A percentile compares a stretch with the other conserved stretches of the same genome.
These are phyloP conservation scores for Hemicordylus capensis DNA, from an alignment of 2,113 vertebrate genomes.

Conservation along the genomic window DNA sequence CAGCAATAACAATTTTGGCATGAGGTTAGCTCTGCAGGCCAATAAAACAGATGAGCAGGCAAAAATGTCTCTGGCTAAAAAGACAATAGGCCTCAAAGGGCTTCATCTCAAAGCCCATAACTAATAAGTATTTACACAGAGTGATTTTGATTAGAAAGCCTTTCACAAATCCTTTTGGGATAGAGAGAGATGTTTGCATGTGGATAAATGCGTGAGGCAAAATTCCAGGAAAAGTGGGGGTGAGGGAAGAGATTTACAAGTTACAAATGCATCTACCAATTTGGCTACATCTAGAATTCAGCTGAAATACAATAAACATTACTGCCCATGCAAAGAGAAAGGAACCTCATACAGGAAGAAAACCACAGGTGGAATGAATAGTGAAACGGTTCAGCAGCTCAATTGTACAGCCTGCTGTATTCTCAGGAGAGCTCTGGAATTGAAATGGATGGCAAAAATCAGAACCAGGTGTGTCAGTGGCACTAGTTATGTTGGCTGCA, in stretches of 20 bases:
- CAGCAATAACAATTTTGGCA: conserved; percentile 65
- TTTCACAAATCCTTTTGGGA: conserved; percentile 18
- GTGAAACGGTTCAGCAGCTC: not conserved
- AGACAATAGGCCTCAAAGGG: conserved; percentile 54
- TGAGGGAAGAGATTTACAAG: not conserved
- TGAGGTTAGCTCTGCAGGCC: conserved; percentile 23
- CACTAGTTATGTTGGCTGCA: not conserved
- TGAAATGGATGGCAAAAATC: not conserved
- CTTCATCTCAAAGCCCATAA: conserved; percentile 45
- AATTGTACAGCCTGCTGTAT: not conserved
- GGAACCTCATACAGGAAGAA: not conserved
- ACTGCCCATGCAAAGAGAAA: not conserved
- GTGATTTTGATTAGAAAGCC: conserved; percentile 11
- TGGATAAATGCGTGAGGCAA: not conserved
- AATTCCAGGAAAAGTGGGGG: not conserved
- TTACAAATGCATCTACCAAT: not conserved
- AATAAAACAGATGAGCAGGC: conserved; percentile 68
- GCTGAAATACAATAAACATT: not conserved
- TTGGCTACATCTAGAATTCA: not conserved
- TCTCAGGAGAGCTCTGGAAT: not conserved
- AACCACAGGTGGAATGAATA: not conserved
- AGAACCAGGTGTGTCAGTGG: not conserved
- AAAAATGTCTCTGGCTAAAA: conserved; percentile 54
- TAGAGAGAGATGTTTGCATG: not conserved
- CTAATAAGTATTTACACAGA: conserved; percentile 57